Evolutionary conservation across 2,797 vertebrate genomes (phyloP).

Genomic region (Trichosurus vulpecula): DNA sequence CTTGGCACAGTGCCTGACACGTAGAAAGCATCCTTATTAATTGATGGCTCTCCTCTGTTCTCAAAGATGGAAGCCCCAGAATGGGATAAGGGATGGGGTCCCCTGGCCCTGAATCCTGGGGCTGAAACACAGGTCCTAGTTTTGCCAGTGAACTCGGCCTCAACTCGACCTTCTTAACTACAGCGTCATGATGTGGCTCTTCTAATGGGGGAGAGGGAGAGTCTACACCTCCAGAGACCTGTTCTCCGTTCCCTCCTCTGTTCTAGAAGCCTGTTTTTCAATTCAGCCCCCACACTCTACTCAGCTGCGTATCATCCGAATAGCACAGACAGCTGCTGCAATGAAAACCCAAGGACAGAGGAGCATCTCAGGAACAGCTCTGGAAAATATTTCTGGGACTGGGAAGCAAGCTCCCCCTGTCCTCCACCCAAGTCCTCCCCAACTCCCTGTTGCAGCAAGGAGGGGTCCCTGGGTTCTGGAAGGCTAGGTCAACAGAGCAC

Average conservation of each 20-base stretch:
- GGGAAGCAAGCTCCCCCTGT: not conserved
- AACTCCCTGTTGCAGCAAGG: not conserved
- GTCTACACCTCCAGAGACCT: not conserved
- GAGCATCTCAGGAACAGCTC: not conserved
- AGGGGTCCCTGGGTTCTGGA: not conserved
- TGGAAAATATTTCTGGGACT: not conserved
- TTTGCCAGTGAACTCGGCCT: not conserved
- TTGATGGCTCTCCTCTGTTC: not conserved
- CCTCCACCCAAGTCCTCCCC: not conserved
- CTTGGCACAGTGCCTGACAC: not conserved
- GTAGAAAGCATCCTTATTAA: not conserved
- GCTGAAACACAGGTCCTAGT: not conserved
- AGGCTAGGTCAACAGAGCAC: not conserved
- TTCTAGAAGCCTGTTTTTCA: not conserved
- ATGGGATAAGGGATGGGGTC: not conserved
- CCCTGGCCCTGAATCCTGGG: not conserved
- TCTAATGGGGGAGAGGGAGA: not conserved
- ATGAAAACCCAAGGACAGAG: not conserved
- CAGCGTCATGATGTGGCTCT: not conserved
- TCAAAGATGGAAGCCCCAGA: not conserved
- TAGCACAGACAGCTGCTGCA: not conserved
- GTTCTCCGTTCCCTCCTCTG: not conserved
- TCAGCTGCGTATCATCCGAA: not conserved
- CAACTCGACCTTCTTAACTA: not conserved
- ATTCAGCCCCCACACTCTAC: not conserved